Conservation (phyloP, 2,797 vertebrate species). For the Rallus crepitans region DNA sequence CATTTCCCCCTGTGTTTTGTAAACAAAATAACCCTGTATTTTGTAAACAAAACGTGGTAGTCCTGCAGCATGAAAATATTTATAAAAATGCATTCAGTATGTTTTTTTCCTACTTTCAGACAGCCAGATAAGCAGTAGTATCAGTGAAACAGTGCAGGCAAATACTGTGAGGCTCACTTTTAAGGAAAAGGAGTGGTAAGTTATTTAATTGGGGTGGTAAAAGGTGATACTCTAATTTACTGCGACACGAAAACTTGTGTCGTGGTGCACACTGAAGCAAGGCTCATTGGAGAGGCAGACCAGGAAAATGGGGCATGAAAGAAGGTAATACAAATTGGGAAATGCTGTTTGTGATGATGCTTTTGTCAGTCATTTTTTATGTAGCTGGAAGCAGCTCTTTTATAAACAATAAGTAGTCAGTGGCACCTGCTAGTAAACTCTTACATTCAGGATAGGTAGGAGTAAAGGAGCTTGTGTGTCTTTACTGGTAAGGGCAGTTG, state of each 20-base stretch:
- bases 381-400: not conserved
- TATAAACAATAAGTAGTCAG: not conserved
- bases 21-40: not conserved
- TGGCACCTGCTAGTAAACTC: not conserved
- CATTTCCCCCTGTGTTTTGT: not conserved
- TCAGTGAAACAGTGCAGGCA: not conserved
- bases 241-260: not conserved
- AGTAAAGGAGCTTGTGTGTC: not conserved
- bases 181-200: not conserved
- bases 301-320: not conserved
- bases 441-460: not conserved
- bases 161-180: not conserved
- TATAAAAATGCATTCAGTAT: not conserved
- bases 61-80: not conserved
- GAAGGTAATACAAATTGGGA: not conserved
- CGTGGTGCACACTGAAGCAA: not conserved
- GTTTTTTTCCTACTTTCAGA: not conserved
- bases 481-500: not conserved
- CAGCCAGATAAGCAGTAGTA: not conserved
- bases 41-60: not conserved
- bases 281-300: not conserved
- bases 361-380: not conserved
- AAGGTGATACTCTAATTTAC: not conserved
- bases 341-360: not conserved
- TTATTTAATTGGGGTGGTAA: not conserved